phyloP scores from a whole-genome alignment of 2,888 invertebrate genomes.

The Meghimatium bilineatum region DNA sequence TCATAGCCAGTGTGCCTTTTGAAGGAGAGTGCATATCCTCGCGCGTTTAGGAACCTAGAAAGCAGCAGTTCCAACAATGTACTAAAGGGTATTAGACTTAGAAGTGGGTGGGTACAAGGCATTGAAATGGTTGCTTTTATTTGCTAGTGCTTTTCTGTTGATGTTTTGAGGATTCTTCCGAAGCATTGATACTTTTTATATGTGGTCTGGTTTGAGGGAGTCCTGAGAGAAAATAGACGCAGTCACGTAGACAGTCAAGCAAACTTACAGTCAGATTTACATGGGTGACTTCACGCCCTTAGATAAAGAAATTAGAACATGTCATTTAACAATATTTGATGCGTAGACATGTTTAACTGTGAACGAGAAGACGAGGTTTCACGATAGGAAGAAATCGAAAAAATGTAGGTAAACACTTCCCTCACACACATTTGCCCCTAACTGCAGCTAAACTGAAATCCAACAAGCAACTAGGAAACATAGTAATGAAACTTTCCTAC shows the following conservation, averaged over 20 bases:
- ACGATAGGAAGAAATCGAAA: too few relatives aligned
- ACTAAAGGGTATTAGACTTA: background rate
- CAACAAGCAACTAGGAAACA: too few relatives aligned
- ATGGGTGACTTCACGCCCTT: too few relatives aligned
- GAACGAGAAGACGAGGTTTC: too few relatives aligned
- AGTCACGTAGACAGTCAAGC: too few relatives aligned
- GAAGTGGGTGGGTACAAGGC: background rate
- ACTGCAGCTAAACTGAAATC: too few relatives aligned
- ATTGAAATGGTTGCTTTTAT: background rate
- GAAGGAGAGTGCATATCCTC: background rate
- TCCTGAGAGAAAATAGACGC: background rate
- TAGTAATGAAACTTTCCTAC: too few relatives aligned
- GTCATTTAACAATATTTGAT: too few relatives aligned
- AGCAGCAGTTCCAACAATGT: background rate
- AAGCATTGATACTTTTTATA: background rate
- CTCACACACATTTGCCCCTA: too few relatives aligned
- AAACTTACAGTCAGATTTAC: background rate
- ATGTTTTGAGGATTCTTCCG: background rate
- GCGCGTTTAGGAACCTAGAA: background rate
- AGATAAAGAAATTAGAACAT: too few relatives aligned
- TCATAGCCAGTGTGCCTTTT: background rate
- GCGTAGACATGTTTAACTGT: too few relatives aligned
- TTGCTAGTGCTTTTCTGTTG: background rate
- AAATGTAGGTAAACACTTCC: too few relatives aligned
- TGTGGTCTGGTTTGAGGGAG: background rate